Evolutionary conservation across 1,140 invertebrate species (phyloP).

Genomic region (Akabosia matsudoensis): DNA sequence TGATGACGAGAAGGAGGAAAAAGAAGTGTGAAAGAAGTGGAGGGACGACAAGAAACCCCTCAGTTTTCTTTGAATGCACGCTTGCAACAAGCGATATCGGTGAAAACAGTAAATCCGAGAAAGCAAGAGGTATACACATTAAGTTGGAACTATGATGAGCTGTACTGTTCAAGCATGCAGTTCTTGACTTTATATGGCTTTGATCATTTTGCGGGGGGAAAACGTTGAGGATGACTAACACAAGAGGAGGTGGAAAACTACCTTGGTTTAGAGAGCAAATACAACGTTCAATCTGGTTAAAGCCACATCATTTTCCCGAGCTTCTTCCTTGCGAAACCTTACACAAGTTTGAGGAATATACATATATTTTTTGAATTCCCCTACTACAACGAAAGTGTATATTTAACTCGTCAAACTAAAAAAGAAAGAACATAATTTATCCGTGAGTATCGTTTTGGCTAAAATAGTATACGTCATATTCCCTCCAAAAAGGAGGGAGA

Average conservation of each 20-base stretch:
- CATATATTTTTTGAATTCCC: neutral
- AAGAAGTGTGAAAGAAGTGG: neutral
- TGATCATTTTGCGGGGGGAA: neutral
- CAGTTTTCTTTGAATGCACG: neutral
- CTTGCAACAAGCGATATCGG: neutral
- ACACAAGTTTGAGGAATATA: neutral
- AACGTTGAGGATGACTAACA: constrained; percentile 5
- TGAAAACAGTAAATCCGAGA: constrained; percentile 18
- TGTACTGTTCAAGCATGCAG: neutral
- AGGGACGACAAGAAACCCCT: neutral
- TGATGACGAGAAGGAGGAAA: neutral
- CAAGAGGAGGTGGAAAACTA: neutral
- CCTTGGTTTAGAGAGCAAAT: neutral
- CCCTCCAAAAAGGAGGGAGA: neutral
- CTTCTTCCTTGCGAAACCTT: neutral
- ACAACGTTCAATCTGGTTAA: neutral
- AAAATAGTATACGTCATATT: no score
- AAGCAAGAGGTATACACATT: neutral
- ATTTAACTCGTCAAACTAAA: neutral
- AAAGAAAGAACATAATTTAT: neutral
- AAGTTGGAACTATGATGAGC: neutral
- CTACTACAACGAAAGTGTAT: neutral
- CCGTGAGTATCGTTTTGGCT: neutral
- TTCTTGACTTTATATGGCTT: neutral
- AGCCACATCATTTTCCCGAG: constrained; percentile 5